These are phyloP conservation scores for Indri indri DNA, from an alignment of 2,113 vertebrate species.

Conservation along the genomic window DNA sequence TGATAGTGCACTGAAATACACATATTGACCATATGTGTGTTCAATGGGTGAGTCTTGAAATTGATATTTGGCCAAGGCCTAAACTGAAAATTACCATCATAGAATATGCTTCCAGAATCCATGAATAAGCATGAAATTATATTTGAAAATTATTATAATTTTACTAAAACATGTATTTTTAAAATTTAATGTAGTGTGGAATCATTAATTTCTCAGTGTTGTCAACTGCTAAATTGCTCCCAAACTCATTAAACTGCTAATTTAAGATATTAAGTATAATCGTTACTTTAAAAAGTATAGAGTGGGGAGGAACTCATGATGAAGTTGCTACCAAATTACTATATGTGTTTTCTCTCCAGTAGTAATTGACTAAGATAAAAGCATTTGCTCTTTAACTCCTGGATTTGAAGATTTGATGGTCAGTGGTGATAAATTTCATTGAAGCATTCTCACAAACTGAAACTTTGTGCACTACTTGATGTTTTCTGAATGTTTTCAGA, in stretches of 20 bases:
- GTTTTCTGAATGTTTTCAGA: background rate
- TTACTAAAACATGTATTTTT: background rate
- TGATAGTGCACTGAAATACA: background rate
- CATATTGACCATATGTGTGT: background rate
- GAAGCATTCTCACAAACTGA: background rate
- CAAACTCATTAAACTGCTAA: background rate
- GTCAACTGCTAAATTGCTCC: background rate
- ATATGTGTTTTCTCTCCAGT: background rate
- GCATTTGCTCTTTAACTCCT: background rate
- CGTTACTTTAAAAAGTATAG: background rate
- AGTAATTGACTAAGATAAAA: background rate
- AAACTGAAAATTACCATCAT: background rate
- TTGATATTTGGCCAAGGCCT: background rate
- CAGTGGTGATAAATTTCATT: background rate
- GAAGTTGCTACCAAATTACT: background rate
- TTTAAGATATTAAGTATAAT: background rate
- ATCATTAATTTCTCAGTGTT: slow-evolving; percentile 9
- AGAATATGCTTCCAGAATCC: background rate
- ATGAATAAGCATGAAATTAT: background rate
- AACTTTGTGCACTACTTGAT: background rate
- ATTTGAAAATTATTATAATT: background rate
- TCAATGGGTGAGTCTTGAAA: background rate
- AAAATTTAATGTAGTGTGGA: background rate
- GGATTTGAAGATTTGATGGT: background rate
- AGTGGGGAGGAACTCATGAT: background rate